Evolutionary conservation across 2,797 vertebrate species (phyloP).

Genomic region (Macropus fuliginosus): DNA sequence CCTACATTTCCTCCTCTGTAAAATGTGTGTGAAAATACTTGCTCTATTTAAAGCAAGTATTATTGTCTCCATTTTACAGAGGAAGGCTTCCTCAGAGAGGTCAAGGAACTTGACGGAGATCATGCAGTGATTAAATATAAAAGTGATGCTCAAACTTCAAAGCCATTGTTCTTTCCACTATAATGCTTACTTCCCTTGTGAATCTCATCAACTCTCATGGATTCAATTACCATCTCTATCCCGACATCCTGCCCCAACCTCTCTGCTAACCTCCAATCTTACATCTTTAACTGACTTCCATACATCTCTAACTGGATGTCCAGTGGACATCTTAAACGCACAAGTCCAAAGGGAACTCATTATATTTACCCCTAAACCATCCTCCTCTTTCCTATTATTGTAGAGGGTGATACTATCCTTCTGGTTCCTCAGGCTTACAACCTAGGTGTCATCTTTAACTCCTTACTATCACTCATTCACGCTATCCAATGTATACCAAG

Average conservation of each 20-base stretch:
- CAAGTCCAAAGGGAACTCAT: neutral
- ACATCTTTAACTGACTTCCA: neutral
- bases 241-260: neutral
- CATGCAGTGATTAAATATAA: neutral
- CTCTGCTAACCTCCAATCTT: neutral
- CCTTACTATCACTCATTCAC: neutral
- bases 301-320: neutral
- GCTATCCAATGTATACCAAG: neutral
- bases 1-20: neutral
- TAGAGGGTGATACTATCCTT: neutral
- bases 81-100: neutral
- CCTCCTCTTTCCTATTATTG: neutral
- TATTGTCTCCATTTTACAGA: neutral
- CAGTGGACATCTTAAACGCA: neutral
- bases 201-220: neutral
- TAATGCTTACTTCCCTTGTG: neutral
- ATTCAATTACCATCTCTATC: neutral
- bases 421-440: neutral
- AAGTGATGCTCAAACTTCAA: neutral
- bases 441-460: neutral
- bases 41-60: neutral
- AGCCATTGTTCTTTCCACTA: neutral
- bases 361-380: neutral
- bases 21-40: too few species aligned
- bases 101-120: neutral